Evolutionary conservation across 2,797 vertebrate genomes (phyloP).

Genomic region (Syncerus caffer): DNA sequence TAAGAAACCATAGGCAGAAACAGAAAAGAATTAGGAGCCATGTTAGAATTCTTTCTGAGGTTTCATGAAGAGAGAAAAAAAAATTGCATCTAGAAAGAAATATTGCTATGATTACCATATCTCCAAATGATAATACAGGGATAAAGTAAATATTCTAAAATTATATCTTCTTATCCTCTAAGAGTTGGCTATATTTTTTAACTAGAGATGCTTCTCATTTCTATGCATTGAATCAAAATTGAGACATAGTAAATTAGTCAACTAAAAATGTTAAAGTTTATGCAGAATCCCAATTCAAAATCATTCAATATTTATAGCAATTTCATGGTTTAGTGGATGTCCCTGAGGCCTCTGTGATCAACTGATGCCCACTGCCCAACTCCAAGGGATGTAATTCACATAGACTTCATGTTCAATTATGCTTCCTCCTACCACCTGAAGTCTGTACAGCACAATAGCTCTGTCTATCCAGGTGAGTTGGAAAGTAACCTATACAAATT

Average conservation of each 20-base stretch:
- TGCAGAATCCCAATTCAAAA: neutral
- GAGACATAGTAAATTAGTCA: neutral
- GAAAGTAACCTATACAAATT: neutral
- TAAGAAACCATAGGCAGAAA: neutral
- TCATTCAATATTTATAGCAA: neutral
- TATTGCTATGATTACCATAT: neutral
- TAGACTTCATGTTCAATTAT: neutral
- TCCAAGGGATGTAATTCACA: neutral
- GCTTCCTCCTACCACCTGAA: neutral
- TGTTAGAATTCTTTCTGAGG: neutral
- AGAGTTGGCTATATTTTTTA: neutral
- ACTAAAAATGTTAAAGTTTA: neutral
- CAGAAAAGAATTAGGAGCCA: neutral
- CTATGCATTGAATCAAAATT: neutral
- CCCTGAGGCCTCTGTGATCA: neutral
- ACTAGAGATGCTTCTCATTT: neutral
- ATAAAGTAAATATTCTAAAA: neutral
- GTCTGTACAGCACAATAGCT: neutral
- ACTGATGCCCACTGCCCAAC: no score
- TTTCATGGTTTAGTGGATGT: neutral
- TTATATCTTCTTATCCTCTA: neutral
- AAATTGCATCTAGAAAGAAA: neutral
- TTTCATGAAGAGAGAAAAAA: neutral
- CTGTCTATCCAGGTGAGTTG: neutral
- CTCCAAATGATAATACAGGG: neutral